Base-by-base conservation (phyloP, 2,797 vertebrate species). In the Karalla daura region DNA sequence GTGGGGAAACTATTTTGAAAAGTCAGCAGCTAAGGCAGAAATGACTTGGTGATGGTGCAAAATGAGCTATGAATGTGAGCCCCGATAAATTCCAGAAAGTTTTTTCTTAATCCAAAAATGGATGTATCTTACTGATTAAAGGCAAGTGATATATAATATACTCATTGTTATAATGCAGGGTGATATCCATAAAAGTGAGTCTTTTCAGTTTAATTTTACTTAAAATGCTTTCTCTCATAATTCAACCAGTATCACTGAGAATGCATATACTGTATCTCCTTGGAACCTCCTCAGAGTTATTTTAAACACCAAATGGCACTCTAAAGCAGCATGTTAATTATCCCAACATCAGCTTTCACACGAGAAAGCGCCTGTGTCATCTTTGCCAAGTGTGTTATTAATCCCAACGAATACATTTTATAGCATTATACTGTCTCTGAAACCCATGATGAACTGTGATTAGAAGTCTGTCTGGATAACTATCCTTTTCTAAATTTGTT, bases 1-100 rank as follows among this genome's bases (percentile, higher is more conserved):
- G 45, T 17, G 12, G 33, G 43, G 23, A 30, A 41, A 45, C 45
- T 28, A 37, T 63, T 76, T 68, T 47, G 4, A 79, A 74, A 70
- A 55, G 56, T 82, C 80, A 78, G 70, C 55, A 46, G 30, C 54
- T 33, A 70, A 49, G 50, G 46, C 60, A 55, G 37, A 78, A 61
- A 75, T 70, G 17, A 76, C 52, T 55, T 53, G 60, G 53, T 62
- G 59, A 30, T 60, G 37, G n/a, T 45, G 46, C 37, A 52, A 27
- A 75, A 61, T 54, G 55, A 65, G 13, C 46, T 36, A n/a, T 53
- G 23, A 18, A 63, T 55, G 17, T 25, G 7, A 67, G 20, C 18
- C 23, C 35, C 28, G 20, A 13, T 45, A 25, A 25, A 61, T 51
- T n/a, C 53, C 62, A 39, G 17, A 43, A 39, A 64, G 21, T 10